These are phyloP conservation scores for Thalpophila matura DNA, from an alignment of 2,888 invertebrate species.

Conservation along the genomic window DNA sequence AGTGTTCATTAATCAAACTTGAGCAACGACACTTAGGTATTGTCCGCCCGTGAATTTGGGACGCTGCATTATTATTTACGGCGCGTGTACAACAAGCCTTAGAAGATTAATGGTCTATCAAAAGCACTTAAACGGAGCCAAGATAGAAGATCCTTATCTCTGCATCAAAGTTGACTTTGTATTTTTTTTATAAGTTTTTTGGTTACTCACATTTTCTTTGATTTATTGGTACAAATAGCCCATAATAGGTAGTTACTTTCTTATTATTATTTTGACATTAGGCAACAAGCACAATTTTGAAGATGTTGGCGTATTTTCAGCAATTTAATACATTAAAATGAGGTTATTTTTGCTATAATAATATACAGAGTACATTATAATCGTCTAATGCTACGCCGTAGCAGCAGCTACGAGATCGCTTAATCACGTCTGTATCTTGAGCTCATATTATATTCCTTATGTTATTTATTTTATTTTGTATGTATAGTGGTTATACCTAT, in stretches of 20 bases:
- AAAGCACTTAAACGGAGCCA: conserved; percentile 60
- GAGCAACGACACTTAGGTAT: conserved; percentile 72
- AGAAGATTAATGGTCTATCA: conserved; percentile 71
- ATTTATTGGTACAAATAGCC: neutral
- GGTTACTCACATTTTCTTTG: neutral
- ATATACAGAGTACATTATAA: too few relatives aligned
- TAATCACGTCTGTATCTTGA: neutral
- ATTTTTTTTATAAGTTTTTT: conserved; percentile 22
- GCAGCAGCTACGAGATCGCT: conserved; percentile 8
- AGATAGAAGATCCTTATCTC: conserved; percentile 43
- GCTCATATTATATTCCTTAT: neutral
- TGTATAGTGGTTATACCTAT: too few relatives aligned
- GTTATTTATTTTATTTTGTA: neutral
- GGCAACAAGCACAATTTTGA: too few relatives aligned
- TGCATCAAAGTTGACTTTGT: conserved; percentile 38
- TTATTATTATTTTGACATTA: too few relatives aligned
- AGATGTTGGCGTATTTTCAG: too few relatives aligned
- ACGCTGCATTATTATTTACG: conserved; percentile 73
- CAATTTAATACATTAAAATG: too few relatives aligned
- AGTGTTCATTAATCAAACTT: conserved; percentile 78
- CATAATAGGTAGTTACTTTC: too few relatives aligned
- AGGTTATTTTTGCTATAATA: too few relatives aligned
- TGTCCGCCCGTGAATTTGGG: conserved; percentile 70
- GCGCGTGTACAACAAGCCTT: conserved; percentile 62
- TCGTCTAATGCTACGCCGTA: conserved; percentile 15